Percentiles rank a stretch among this genome's conserved stretches.
phyloP scores from a whole-genome alignment of 2,797 vertebrate species.

The Protonibea diacanthus region DNA sequence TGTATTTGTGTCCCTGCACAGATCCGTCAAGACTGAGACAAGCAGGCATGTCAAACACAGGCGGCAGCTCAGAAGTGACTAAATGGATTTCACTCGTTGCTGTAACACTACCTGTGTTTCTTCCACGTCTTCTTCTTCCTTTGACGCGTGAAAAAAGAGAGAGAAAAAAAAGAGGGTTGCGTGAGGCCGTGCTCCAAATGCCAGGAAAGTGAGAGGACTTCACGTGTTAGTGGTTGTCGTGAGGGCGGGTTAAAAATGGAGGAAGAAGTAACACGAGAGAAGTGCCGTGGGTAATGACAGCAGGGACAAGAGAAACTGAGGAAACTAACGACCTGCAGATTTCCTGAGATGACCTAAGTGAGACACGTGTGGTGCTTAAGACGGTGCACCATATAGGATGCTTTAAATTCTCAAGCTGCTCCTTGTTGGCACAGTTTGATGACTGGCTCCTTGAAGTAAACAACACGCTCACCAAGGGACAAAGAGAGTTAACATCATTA shows the following conservation, averaged over 20 bases:
- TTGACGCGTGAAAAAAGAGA: conserved; percentile 32
- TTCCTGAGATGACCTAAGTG: conserved; percentile 19
- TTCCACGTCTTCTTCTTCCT: conserved; percentile 72
- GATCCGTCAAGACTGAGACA: background rate
- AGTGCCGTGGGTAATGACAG: conserved; percentile 1
- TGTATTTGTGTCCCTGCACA: conserved; percentile 14
- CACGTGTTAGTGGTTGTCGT: conserved; percentile 44
- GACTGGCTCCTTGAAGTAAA: conserved; percentile 36
- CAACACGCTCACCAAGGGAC: conserved; percentile 23
- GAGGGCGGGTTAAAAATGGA: conserved; percentile 50
- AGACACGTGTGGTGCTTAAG: conserved; percentile 33
- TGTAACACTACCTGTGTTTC: conserved; percentile 70
- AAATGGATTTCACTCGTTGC: background rate
- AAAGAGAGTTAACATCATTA: conserved; percentile 34
- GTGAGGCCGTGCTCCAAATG: conserved; percentile 41
- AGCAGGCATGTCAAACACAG: conserved; percentile 35
- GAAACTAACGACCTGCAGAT: conserved; percentile 11
- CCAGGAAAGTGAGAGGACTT: conserved; percentile 39
- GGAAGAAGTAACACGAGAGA: conserved; percentile 30
- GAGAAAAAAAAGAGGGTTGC: conserved; percentile 36
- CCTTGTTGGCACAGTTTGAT: conserved; percentile 16
- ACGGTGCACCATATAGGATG: conserved; percentile 2
- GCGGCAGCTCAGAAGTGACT: conserved; percentile 24
- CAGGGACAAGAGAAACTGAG: conserved; percentile 1
- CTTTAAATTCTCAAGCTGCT: conserved; percentile 19